Percentiles rank a stretch among this genome's conserved stretches.
These are phyloP conservation scores for Zaprionus bogoriensis DNA, from an alignment of 2,888 invertebrate genomes.

Conservation along the genomic window DNA sequence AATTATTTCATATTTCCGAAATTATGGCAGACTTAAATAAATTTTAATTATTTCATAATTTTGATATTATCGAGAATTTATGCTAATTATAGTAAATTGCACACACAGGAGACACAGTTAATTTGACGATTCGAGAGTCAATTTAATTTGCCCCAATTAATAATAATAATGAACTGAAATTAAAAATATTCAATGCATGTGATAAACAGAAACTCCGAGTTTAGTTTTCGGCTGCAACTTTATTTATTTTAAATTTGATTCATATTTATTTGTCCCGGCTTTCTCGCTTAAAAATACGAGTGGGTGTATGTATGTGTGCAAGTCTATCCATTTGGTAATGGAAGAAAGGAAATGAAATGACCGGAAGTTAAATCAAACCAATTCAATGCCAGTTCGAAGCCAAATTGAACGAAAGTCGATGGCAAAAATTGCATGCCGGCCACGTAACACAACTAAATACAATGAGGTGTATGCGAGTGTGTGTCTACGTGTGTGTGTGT, in stretches of 20 bases:
- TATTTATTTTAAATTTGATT: background rate
- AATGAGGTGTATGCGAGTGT: slow-evolving; percentile 10
- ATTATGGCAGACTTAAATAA: no score
- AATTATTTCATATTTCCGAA: no score
- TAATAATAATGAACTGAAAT: no score
- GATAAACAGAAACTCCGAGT: no score
- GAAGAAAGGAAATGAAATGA: slow-evolving; percentile 72
- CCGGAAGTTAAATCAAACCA: slow-evolving; percentile 74
- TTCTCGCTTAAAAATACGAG: background rate
- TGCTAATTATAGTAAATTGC: no score
- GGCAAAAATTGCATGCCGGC: slow-evolving; percentile 49
- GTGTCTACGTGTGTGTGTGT: slow-evolving; percentile 13
- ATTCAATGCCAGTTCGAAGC: slow-evolving; percentile 47
- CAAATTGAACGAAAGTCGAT: slow-evolving; percentile 52
- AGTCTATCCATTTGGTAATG: slow-evolving; percentile 20
- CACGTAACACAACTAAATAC: slow-evolving; percentile 67
- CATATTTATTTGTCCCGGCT: background rate
- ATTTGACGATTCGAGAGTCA: no score
- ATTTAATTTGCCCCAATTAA: no score
- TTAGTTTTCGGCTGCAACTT: background rate
- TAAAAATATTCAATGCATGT: no score
- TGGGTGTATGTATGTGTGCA: background rate
- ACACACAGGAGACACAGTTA: no score
- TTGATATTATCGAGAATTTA: no score
- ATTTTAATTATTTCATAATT: no score